Evolutionary conservation across 2,797 vertebrate species (phyloP).

Genomic region (Cirrhinus molitorella): DNA sequence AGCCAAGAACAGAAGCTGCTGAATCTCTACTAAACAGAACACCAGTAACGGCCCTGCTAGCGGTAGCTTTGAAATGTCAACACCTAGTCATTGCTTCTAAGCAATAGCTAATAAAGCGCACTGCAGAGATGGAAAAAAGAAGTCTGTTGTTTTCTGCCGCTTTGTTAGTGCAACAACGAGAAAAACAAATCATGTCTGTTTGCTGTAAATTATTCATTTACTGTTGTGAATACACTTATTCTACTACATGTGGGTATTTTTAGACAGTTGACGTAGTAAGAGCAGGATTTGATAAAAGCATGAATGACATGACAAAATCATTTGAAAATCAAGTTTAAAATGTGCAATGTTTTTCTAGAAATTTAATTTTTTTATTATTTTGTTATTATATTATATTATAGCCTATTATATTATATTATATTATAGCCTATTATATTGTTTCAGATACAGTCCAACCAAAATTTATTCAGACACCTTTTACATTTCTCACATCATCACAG

Average conservation of each 20-base stretch:
- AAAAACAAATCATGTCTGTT: neutral
- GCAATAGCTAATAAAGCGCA: neutral
- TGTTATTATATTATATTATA: no score
- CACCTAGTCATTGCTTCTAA: neutral
- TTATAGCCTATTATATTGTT: no score
- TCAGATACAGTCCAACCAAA: neutral
- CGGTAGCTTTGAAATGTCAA: conserved; percentile 27
- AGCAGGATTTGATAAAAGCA: neutral
- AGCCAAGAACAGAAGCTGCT: conserved; percentile 6
- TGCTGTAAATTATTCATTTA: neutral
- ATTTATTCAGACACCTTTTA: no score
- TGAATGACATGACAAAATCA: neutral
- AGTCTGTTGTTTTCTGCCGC: neutral
- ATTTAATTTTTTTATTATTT: neutral
- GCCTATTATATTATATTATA: no score
- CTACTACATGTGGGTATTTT: neutral
- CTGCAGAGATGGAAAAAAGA: neutral
- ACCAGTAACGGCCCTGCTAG: neutral
- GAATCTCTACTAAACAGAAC: conserved; percentile 7
- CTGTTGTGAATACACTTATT: neutral
- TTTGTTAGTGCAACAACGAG: neutral
- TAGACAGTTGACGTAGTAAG: neutral
- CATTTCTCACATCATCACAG: no score
- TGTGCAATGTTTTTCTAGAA: neutral
- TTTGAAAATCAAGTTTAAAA: neutral